Conservation (phyloP, 2,797 vertebrate species). For the Echiichthys vipera region DNA sequence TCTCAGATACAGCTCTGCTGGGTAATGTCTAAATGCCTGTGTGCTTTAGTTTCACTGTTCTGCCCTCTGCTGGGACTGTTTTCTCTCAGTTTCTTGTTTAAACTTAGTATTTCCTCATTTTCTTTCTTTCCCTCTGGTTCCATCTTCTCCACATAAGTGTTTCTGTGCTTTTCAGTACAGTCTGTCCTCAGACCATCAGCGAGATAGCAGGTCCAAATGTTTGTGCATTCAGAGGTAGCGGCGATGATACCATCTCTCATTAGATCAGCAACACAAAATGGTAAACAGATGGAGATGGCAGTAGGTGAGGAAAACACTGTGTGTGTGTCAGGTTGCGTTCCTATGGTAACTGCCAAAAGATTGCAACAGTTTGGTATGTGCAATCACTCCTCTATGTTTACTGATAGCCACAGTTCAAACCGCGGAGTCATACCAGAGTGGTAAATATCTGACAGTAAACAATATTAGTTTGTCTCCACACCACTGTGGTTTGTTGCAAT, state of each 20-base stretch:
- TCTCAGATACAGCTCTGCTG: no score
- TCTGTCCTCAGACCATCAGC: slow-evolving; percentile 20
- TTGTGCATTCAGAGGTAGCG: slow-evolving; percentile 33
- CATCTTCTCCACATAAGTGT: slow-evolving; percentile 13
- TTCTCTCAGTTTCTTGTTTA: background rate
- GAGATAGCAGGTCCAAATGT: slow-evolving; percentile 33
- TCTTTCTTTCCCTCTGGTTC: slow-evolving; percentile 20
- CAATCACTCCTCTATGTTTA: slow-evolving; percentile 46
- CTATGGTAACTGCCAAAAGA: slow-evolving; percentile 66
- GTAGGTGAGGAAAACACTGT: slow-evolving; percentile 54
- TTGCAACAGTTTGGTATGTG: slow-evolving; percentile 36
- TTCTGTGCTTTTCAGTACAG: slow-evolving; percentile 13
- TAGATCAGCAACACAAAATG: slow-evolving; percentile 61
- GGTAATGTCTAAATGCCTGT: no score
- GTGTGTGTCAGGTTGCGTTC: slow-evolving; percentile 54
- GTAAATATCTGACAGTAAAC: slow-evolving; percentile 42
- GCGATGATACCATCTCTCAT: slow-evolving; percentile 53
- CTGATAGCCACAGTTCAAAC: slow-evolving; percentile 27
- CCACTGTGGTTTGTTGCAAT: background rate
- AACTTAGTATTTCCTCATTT: background rate
- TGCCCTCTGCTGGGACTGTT: slow-evolving; percentile 5
- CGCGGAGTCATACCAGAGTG: slow-evolving; percentile 23
- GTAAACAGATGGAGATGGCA: slow-evolving; percentile 72
- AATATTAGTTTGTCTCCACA: slow-evolving; percentile 5
- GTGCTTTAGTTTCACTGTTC: background rate